Evolutionary conservation across 2,888 invertebrate species (phyloP).

Genomic region (Anagyrus pseudococci): DNA sequence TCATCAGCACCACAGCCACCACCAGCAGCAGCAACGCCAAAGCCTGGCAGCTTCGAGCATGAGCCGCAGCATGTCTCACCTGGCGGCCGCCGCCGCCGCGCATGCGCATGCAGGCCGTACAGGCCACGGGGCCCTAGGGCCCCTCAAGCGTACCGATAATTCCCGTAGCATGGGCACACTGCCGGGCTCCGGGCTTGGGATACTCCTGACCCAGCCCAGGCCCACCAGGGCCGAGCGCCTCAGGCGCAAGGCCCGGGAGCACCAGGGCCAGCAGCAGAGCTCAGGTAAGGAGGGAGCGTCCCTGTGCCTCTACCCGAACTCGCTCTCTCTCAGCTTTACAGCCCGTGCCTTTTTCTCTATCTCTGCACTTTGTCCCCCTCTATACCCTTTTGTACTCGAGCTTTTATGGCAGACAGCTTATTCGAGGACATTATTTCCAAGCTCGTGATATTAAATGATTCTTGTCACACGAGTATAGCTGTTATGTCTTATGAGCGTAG

Average conservation of each 20-base stretch:
- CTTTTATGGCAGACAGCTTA: too few relatives aligned
- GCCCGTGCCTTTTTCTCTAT: neutral
- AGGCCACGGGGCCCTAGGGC: slow-evolving; percentile 68
- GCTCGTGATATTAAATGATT: too few relatives aligned
- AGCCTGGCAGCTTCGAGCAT: slow-evolving; percentile 63
- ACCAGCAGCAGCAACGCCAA: slow-evolving; percentile 48
- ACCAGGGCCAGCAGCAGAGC: slow-evolving; percentile 28
- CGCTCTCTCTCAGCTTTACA: neutral
- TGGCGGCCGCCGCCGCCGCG: slow-evolving; percentile 66
- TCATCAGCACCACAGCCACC: slow-evolving; percentile 47
- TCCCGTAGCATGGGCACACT: slow-evolving; percentile 61
- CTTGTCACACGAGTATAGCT: too few relatives aligned
- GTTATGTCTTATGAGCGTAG: too few relatives aligned
- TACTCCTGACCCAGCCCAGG: slow-evolving; percentile 41
- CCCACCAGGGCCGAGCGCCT: slow-evolving; percentile 58
- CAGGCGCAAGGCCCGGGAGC: slow-evolving; percentile 58
- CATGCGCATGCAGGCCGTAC: too few relatives aligned
- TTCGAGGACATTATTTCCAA: too few relatives aligned
- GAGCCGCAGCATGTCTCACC: slow-evolving; percentile 78
- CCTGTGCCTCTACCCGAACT: slow-evolving; percentile 7
- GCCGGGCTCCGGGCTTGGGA: slow-evolving; percentile 35
- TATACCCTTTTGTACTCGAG: too few relatives aligned
- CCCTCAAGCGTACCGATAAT: slow-evolving; percentile 60
- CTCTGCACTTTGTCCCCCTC: neutral
- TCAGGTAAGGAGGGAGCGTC: slow-evolving; percentile 22